Evolutionary conservation across 2,113 vertebrate genomes (phyloP).

Genomic region (Speoplatyrhinus poulsoni): DNA sequence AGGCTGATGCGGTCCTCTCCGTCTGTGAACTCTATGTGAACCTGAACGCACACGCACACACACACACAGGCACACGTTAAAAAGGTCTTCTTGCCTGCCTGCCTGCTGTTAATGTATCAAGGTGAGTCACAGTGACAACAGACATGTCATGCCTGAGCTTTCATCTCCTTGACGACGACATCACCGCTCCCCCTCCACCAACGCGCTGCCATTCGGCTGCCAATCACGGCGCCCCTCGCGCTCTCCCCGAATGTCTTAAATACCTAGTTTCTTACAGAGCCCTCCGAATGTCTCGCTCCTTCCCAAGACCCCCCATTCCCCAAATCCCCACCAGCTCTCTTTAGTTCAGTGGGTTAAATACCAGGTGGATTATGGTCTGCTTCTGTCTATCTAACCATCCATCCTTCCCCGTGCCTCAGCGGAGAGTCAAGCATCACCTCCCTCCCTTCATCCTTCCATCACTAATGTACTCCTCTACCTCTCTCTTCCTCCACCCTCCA

Average conservation of each 20-base stretch:
- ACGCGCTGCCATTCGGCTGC: too few relatives aligned
- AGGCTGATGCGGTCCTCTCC: constrained; percentile 80
- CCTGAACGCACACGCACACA: not conserved
- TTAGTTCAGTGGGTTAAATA: constrained; percentile 3
- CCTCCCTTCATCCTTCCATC: too few relatives aligned
- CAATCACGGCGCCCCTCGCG: too few relatives aligned
- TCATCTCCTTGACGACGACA: not conserved
- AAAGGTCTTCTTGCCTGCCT: not conserved
- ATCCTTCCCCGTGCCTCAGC: not conserved
- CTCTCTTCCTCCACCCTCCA: too few relatives aligned
- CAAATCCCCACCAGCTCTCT: not conserved
- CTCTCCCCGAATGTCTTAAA: too few relatives aligned
- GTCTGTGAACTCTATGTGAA: constrained; percentile 77
- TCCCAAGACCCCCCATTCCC: too few relatives aligned
- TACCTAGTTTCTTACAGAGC: too few relatives aligned
- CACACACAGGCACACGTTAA: not conserved
- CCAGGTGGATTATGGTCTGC: not conserved
- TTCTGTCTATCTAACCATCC: not conserved
- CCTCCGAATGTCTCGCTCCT: too few relatives aligned
- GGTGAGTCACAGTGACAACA: not conserved
- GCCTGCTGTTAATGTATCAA: not conserved
- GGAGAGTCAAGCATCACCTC: not conserved
- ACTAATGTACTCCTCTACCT: too few relatives aligned
- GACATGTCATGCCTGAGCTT: not conserved
- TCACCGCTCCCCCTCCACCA: not conserved